A percentile compares a stretch with the other conserved stretches of the same genome.
Conservation (phyloP, 2,888 invertebrate genomes). For the Pegoplata infirma region DNA sequence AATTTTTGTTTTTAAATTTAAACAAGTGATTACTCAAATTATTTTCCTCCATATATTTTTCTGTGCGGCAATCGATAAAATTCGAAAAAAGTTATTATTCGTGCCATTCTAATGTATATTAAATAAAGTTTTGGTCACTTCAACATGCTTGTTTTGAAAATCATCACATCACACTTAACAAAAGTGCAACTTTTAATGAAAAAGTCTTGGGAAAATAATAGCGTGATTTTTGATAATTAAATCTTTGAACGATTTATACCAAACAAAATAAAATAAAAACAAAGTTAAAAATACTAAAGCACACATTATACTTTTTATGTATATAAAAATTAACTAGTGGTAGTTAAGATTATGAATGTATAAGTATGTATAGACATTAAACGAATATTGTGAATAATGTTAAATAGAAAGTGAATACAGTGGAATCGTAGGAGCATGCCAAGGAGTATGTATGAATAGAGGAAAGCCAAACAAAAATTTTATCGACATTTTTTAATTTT, state of each 20-base stretch:
- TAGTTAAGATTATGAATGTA: background rate
- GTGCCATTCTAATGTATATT: too few species aligned
- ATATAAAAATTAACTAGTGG: background rate
- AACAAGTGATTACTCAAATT: too few species aligned
- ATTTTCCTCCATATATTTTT: too few species aligned
- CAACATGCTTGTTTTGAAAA: slow-evolving; percentile 2
- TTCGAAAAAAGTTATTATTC: too few species aligned
- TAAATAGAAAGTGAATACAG: background rate
- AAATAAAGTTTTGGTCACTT: background rate
- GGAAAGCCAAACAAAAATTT: too few species aligned
- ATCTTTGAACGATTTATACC: slow-evolving; percentile 9
- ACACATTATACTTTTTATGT: background rate
- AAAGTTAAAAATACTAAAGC: background rate
- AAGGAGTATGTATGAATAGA: too few species aligned
- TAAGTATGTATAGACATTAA: background rate
- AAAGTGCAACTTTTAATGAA: background rate
- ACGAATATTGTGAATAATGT: background rate
- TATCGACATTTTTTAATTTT: too few species aligned
- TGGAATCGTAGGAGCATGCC: background rate
- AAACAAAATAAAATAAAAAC: background rate
- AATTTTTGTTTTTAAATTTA: too few species aligned
- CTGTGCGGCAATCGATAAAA: too few species aligned
- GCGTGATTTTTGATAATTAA: slow-evolving; percentile 46
- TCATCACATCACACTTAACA: background rate
- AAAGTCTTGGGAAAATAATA: background rate